These are phyloP conservation scores for Micromys minutus DNA, from an alignment of 2,113 vertebrate genomes.

Conservation along the genomic window DNA sequence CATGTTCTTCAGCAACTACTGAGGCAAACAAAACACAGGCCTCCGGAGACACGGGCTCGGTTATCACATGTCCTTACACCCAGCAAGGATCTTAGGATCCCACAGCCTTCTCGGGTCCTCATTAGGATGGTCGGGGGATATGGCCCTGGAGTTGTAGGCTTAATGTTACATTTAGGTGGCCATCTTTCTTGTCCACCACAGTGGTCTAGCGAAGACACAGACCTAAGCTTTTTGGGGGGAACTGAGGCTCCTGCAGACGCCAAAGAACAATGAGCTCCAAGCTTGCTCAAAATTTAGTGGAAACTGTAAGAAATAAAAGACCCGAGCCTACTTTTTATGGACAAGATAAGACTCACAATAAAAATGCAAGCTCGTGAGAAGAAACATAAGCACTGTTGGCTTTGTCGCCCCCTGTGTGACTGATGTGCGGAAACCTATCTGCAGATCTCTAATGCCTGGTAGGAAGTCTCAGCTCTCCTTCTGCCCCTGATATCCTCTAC, in stretches of 20 bases:
- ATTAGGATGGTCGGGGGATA: not conserved
- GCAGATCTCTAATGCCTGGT: not conserved
- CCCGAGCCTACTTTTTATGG: not conserved
- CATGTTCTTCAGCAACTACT: accelerated
- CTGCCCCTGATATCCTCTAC: not conserved
- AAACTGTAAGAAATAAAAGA: not conserved
- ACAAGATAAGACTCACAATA: not conserved
- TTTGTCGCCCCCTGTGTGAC: too few relatives aligned
- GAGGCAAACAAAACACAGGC: not conserved
- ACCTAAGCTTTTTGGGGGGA: not conserved
- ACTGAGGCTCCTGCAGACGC: not conserved
- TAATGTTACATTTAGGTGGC: not conserved
- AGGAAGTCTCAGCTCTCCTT: not conserved
- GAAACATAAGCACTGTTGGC: not conserved
- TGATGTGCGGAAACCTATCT: too few relatives aligned
- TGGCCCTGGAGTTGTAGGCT: not conserved
- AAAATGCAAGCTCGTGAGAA: not conserved
- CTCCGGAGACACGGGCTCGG: not conserved
- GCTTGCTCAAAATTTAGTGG: not conserved
- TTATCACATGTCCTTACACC: not conserved
- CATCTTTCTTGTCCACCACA: not conserved
- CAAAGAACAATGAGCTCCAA: not conserved
- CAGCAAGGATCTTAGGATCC: not conserved
- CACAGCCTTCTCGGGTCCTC: accelerated
- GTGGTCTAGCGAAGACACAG: not conserved